Conservation (phyloP, 2,797 vertebrate species). For the Tapirus indicus region DNA sequence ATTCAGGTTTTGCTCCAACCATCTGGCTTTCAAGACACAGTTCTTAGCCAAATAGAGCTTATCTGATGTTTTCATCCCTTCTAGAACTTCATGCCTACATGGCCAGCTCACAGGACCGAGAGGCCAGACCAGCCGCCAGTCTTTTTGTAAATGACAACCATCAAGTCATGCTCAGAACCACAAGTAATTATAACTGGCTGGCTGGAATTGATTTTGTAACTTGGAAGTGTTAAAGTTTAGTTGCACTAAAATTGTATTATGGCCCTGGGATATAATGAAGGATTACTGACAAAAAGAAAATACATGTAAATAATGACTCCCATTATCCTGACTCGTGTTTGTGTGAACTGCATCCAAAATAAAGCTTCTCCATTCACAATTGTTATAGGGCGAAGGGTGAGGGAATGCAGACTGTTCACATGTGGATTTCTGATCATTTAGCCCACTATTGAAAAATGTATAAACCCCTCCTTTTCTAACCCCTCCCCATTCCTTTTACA, state of each 20-base stretch:
- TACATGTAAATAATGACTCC: neutral
- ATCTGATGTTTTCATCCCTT: neutral
- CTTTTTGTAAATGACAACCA: neutral
- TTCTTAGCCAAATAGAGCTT: neutral
- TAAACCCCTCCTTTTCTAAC: neutral
- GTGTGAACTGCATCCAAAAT: neutral
- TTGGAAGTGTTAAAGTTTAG: constrained; percentile 35
- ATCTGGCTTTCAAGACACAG: neutral
- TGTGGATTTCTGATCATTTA: neutral
- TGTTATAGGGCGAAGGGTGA: neutral
- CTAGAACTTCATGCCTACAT: neutral
- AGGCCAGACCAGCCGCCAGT: neutral
- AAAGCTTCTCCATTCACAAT: neutral
- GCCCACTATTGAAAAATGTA: neutral
- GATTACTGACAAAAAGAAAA: constrained; percentile 4
- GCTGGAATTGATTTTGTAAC: constrained; percentile 24
- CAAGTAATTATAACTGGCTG: neutral
- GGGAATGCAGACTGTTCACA: neutral
- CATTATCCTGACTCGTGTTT: neutral
- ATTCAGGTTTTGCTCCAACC: neutral
- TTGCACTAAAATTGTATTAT: constrained; percentile 5
- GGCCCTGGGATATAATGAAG: neutral
- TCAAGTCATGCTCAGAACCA: neutral
- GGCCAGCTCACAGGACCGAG: neutral
- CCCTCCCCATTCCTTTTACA: neutral